phyloP scores from a whole-genome alignment of 2,113 vertebrate genomes.

The Dolichallabes microphthalmus region DNA sequence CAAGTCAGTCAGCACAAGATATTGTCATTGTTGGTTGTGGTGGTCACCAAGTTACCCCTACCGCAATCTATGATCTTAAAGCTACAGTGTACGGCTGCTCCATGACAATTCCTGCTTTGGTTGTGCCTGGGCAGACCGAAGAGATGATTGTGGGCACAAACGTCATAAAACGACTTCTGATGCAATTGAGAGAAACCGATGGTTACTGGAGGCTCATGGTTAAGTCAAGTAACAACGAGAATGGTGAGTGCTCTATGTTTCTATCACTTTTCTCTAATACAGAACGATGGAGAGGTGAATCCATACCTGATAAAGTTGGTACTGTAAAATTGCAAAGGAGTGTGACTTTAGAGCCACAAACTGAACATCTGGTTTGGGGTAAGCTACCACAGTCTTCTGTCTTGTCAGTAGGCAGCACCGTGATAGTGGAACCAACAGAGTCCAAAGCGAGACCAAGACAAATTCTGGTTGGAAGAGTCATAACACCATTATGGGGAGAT shows the following conservation, averaged over 20 bases:
- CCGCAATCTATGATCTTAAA: too few species aligned
- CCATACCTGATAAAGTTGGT: conserved; percentile 21
- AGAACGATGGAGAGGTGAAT: conserved; percentile 6
- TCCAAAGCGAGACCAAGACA: conserved; percentile 22
- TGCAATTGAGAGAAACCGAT: neutral
- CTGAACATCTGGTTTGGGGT: neutral
- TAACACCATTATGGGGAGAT: too few species aligned
- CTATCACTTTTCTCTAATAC: conserved; percentile 37
- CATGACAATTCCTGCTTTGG: too few species aligned
- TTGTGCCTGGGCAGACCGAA: too few species aligned
- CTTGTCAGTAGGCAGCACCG: conserved; percentile 40
- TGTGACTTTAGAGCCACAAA: conserved; percentile 1
- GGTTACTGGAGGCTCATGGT: neutral
- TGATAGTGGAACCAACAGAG: conserved; percentile 9
- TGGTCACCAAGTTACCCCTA: too few species aligned
- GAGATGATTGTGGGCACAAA: too few species aligned
- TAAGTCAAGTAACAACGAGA: neutral
- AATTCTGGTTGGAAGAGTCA: neutral
- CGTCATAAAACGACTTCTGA: too few species aligned
- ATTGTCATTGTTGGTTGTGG: too few species aligned
- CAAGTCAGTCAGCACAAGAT: too few species aligned
- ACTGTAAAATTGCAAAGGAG: conserved; percentile 14
- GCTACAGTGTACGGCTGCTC: too few species aligned
- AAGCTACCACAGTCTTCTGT: neutral
- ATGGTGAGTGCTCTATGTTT: conserved; percentile 19